Base-by-base conservation (phyloP, 2,888 invertebrate genomes). In the Nebria brevicollis region DNA sequence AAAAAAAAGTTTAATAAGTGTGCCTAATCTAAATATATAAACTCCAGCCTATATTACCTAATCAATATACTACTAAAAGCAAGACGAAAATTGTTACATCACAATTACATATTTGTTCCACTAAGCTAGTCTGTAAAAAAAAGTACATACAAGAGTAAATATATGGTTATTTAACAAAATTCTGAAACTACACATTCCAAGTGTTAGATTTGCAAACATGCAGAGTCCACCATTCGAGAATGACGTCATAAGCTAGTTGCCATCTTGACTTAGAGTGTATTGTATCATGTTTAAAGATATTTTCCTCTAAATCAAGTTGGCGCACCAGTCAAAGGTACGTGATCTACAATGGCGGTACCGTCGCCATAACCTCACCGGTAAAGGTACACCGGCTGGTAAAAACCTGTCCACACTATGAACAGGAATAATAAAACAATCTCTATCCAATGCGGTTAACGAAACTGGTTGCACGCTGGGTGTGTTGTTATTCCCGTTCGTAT, bases 351-450 rank as follows among this genome's bases (percentile, higher is more conserved):
- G 54, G 54, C 7, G 54, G 8, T 8, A 68, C 68, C 13, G 20
- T 13, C 42, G 15, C 2, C 2, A 83, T 85, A 84, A 86, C 88
- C 88, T 86, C 88, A 89, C 89, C 86, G 89, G 89, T 86, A 97
- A 96, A 89, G 96, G 96, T 83, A 97, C 95, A 86, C 97, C 97
- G 84, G 95, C 96, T 83, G 97, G 97, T 86, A 97, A 91, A 90
- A 97, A 97, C 85, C 96, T 92, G 88, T 95, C 95, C 85, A 97
- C 91, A 87, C 95, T 95, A 86, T 96, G 96, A 75, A 96, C 95
- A 7, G 97, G 97, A 89, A 97, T 97, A 88, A 97, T 97, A 90
- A 97, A 97, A 90, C 97, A 97, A 91, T 97, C 97, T 86, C 95
- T 92, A 89, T 96, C 96, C 86, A 96, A 91, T 75, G 95, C 95